phyloP scores from a whole-genome alignment of 2,888 invertebrate genomes.

The Drosophila melanosoma region DNA sequence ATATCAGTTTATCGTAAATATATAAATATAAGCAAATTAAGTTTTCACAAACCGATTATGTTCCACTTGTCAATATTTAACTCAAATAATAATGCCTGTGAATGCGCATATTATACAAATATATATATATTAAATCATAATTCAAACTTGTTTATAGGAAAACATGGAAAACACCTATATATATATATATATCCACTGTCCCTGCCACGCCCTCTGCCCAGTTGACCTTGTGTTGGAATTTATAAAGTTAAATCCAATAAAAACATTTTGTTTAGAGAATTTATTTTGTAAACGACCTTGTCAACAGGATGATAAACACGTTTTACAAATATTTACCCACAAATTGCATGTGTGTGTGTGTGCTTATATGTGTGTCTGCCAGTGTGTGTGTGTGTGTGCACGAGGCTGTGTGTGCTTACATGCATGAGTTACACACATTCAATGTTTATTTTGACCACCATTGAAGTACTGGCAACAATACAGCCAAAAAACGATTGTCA shows the following conservation, averaged over 20 bases:
- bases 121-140: constrained; percentile 14
- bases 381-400: constrained; percentile 15
- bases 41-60: neutral
- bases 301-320: constrained; percentile 76
- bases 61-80: neutral
- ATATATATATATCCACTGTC: neutral
- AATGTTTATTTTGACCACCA: constrained; percentile 51
- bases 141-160: constrained; percentile 14
- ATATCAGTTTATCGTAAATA: neutral
- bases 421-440: constrained; percentile 29
- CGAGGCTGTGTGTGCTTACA: constrained; percentile 8
- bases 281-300: constrained; percentile 74
- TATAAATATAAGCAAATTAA: neutral
- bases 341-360: constrained; percentile 25
- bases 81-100: neutral
- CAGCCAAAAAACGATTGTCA: constrained; percentile 11
- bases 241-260: constrained; percentile 67
- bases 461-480: constrained; percentile 4
- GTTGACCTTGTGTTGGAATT: constrained; percentile 44
- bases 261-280: constrained; percentile 73
- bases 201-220: neutral
- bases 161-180: neutral
- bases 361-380: constrained; percentile 23
- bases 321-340: constrained; percentile 68
- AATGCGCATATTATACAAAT: neutral